These are phyloP conservation scores for Cuniculus paca DNA, from an alignment of 2,797 vertebrate species.

Conservation along the genomic window DNA sequence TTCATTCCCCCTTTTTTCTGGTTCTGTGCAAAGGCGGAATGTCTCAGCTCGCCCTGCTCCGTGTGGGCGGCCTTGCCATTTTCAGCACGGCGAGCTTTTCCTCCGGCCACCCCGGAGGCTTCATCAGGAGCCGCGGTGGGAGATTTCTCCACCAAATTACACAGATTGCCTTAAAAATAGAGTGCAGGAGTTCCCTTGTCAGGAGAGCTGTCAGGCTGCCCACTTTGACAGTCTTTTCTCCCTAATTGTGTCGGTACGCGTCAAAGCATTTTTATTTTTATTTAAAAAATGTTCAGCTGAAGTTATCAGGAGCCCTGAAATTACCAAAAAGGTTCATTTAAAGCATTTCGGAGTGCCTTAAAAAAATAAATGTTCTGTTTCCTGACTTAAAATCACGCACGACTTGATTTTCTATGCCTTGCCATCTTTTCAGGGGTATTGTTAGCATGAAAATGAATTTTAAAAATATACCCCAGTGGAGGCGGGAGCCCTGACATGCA, in stretches of 20 bases:
- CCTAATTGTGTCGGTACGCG: conserved; percentile 35
- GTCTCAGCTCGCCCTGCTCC: not conserved
- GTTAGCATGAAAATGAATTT: conserved; percentile 76
- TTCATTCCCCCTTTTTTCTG: not conserved
- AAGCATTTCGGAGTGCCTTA: conserved; percentile 62
- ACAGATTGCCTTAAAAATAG: conserved; percentile 80
- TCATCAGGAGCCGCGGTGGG: conserved; percentile 51
- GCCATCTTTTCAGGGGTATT: conserved; percentile 68
- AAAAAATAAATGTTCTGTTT: conserved; percentile 45
- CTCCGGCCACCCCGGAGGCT: conserved; percentile 62
- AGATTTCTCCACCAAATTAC: conserved; percentile 72
- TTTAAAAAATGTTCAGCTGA: conserved; percentile 59
- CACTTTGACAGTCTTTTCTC: conserved; percentile 53
- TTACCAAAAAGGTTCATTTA: conserved; percentile 71
- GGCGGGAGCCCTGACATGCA: not conserved
- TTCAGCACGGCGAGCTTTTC: conserved; percentile 42
- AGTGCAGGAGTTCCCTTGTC: conserved; percentile 66
- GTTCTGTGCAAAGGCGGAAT: conserved; percentile 62
- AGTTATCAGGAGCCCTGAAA: conserved; percentile 64
- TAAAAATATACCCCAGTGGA: conserved; percentile 65
- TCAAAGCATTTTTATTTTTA: conserved; percentile 67
- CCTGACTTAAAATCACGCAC: conserved; percentile 67
- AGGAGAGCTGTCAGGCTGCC: conserved; percentile 66
- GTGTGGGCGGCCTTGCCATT: conserved; percentile 72
- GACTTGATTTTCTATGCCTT: conserved; percentile 62